Conservation (phyloP, 2,888 invertebrate species). For the Baccha elongata region DNA sequence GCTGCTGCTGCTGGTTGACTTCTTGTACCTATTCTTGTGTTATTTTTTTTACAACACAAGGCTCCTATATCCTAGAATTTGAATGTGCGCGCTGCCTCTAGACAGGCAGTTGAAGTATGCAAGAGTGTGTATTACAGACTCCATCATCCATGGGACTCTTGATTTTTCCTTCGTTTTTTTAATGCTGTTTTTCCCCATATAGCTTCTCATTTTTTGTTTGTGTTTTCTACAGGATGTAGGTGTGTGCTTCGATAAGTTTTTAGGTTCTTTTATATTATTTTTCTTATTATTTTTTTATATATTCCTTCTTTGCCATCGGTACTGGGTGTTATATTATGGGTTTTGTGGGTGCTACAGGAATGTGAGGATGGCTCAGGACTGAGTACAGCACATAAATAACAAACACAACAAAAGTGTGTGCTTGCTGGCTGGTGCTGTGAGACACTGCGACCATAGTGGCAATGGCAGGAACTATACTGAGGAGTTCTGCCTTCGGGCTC, state of each 20-base stretch:
- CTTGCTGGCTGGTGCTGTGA: too few species aligned
- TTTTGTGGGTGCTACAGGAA: background rate
- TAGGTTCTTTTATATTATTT: conserved; percentile 57
- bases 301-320: conserved; percentile 1
- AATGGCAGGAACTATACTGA: conserved; percentile 17
- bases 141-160: conserved; percentile 73
- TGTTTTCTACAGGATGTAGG: conserved; percentile 57
- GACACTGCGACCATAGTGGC: conserved; percentile 34
- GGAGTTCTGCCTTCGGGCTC: conserved; percentile 54
- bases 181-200: conserved; percentile 63
- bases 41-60: conserved; percentile 55
- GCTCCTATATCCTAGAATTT: conserved; percentile 74
- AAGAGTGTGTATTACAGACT: conserved; percentile 74
- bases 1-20: conserved; percentile 4
- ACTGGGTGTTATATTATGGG: conserved; percentile 32
- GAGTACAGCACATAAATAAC: conserved; percentile 63
- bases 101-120: conserved; percentile 74
- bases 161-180: conserved; percentile 54
- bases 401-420: conserved; percentile 65
- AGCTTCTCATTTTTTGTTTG: conserved; percentile 71
- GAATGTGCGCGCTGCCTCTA: conserved; percentile 73
- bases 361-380: conserved; percentile 8
- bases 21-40: conserved; percentile 56
- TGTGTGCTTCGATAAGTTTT: conserved; percentile 69
- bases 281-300: conserved; percentile 22